Percentiles rank a stretch among this genome's conserved stretches.
Conservation (phyloP, 23 tunicate species). For the Corella eumyota region DNA sequence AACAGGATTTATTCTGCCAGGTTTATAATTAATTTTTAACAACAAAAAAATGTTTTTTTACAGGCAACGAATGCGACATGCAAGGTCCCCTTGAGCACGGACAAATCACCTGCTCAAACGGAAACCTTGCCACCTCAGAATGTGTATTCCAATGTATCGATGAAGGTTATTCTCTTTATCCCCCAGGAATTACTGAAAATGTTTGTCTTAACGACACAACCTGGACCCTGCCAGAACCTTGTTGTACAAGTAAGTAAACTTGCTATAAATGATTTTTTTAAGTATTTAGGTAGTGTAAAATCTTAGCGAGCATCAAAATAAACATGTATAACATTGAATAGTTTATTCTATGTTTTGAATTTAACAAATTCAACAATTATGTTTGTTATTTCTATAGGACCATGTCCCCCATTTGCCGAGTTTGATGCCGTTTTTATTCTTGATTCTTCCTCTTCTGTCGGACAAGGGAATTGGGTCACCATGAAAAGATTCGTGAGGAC, state of each 20-base stretch:
- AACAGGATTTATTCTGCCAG: too few species aligned
- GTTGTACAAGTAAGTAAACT: conserved; percentile 44
- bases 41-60: too few species aligned
- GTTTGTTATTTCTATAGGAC: conserved; percentile 38
- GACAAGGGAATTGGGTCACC: conserved; percentile 27
- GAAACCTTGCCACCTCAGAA: neutral
- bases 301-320: too few species aligned
- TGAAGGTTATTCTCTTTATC: conserved; percentile 25
- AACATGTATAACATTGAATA: too few species aligned
- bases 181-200: conserved; percentile 16
- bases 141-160: conserved; percentile 24
- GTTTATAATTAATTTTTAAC: too few species aligned
- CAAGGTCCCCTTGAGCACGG: conserved; percentile 19
- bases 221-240: conserved; percentile 19
- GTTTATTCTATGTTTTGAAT: too few species aligned
- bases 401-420: conserved; percentile 55
- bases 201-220: conserved; percentile 25
- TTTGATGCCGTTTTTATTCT: conserved; percentile 38
- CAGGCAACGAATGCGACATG: too few species aligned
- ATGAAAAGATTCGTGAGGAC: conserved; percentile 19
- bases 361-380: too few species aligned
- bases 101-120: conserved; percentile 11
- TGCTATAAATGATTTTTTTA: too few species aligned
- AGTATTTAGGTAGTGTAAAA: too few species aligned
- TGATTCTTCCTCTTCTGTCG: too few species aligned